These are phyloP conservation scores for Geothlypis trichas DNA, from an alignment of 2,113 vertebrate species.

Conservation along the genomic window DNA sequence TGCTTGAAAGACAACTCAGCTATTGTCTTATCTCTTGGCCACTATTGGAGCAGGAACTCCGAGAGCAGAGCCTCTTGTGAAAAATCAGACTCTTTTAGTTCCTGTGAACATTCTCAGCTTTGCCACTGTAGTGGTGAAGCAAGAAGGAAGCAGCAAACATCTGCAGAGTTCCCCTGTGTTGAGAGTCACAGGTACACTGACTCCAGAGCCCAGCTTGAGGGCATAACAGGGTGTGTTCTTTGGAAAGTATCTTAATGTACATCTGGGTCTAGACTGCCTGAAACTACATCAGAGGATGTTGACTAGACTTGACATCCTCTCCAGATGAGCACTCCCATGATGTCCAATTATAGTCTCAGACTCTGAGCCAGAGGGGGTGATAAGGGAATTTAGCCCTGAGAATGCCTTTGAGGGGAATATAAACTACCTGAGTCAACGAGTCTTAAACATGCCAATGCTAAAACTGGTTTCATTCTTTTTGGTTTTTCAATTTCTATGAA, in stretches of 20 bases:
- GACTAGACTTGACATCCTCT: background rate
- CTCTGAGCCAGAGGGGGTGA: background rate
- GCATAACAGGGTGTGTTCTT: background rate
- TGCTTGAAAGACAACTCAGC: background rate
- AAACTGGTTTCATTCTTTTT: background rate
- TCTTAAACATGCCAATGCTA: background rate
- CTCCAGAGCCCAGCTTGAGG: background rate
- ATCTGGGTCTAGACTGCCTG: background rate
- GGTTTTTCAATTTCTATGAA: background rate
- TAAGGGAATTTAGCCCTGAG: background rate
- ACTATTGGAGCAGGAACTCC: background rate
- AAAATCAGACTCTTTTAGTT: background rate
- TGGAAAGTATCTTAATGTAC: background rate
- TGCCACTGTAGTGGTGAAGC: background rate
- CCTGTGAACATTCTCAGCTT: background rate
- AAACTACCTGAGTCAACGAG: background rate
- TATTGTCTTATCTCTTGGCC: background rate
- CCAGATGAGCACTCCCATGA: background rate
- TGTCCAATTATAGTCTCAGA: background rate
- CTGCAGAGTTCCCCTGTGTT: background rate
- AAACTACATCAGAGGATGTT: background rate
- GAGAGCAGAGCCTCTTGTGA: background rate
- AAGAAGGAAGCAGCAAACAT: background rate
- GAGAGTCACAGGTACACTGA: background rate
- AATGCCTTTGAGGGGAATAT: background rate